Evolutionary conservation across 2,888 invertebrate genomes (phyloP), one percentile per base, ranked within the genome.

Genomic region (Heteromyza rotundicornis): DNA sequence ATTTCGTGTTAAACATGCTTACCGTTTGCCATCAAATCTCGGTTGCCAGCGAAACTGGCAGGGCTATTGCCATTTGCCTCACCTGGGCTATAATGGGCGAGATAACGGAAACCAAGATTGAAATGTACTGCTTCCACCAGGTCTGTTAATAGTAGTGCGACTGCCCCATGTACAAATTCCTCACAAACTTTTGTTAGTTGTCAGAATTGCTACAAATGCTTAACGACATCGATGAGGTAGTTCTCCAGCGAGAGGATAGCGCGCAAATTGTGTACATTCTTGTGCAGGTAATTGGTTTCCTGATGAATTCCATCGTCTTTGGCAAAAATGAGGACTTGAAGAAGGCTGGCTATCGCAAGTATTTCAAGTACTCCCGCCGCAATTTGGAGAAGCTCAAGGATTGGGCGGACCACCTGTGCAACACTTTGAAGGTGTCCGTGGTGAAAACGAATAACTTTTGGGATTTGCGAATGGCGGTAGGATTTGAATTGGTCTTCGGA

Each of bases 51-150:
- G 72, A 73, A 32, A 70, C 72, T 10, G 73, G 71, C 0, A 64
- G 69, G 22, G 74, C 73, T 1, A 64, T 75, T 22, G 66, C 72
- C 1, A 67, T 72, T 54, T 73, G 73, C 12, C 57, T 75, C 2
- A 63, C 70, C 5, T 75, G 75, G 75, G 70, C 68, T 2, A 67
- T 74, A 61, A 22, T 73, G 2, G 60, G 68, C 22, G 70, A 74
- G 35, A 66, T 72, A 2, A 64, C 73, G 2, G 69, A 66, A 32
- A 69, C 69, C 0, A 55, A 69, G 14, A 63, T 69, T 2, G 60
- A 70, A 40, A 74, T 74, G 72, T 73, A 67, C 56, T 70, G 68
- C 51, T 74, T 75, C 50, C 71, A 68, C 44, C 65, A 70, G 66
- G 72, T 75, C 40, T 20, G 56, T 16, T 20, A 3, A 7, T 7